Base-by-base conservation (phyloP, 2,797 vertebrate genomes). In the Diceros bicornis region DNA sequence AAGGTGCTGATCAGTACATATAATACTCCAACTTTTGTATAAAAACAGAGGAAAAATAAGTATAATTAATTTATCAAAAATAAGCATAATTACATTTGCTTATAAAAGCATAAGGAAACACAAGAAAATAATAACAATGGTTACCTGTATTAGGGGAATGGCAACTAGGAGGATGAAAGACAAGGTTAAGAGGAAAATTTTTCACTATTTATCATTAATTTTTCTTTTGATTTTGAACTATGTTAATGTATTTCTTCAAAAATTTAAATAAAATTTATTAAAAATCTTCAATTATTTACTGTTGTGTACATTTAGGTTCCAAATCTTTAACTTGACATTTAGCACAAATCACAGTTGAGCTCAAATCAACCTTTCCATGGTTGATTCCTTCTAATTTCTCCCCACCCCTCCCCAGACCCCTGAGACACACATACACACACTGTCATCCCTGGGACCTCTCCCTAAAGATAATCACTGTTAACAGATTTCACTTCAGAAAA, bases 101-200 rank as follows among this genome's bases (percentile, higher is more conserved):
- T 89, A 37, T 75, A 62, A 92, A 94, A 88, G 37, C 59, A 34
- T 32, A 68, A 78, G 69, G n/a, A 84, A 94, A 71, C 25, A 64
- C 44, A 83, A 71, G 81, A 92, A 84, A 64, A 77, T 64, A 86
- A 14, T 90, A 68, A 44, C 6, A 68, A 4, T 81, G n/a, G 9
- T 66, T 68, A 59, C n/a, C n/a, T 87, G 18, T 55, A 32, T 9
- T 14, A 2, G 21, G 18, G 4, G 27, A 18, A 37, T 61, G 29
- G 21, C 21, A 10, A 29, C 13, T 27, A 11, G 37, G 16, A 57
- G 23, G n/a, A n/a, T 14, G 55, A 62, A 82, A 25, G 25, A 52
- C 21, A 79, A 32, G 12, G 17, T 37, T 62, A 57, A 72, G 52
- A 72, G 9, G 14, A 59, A 71, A 84, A 52, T 1, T 91, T 94